Conservation (phyloP, 37 sponge, comb jelly and placozoan genomes). For the Hormiphora californensis region DNA sequence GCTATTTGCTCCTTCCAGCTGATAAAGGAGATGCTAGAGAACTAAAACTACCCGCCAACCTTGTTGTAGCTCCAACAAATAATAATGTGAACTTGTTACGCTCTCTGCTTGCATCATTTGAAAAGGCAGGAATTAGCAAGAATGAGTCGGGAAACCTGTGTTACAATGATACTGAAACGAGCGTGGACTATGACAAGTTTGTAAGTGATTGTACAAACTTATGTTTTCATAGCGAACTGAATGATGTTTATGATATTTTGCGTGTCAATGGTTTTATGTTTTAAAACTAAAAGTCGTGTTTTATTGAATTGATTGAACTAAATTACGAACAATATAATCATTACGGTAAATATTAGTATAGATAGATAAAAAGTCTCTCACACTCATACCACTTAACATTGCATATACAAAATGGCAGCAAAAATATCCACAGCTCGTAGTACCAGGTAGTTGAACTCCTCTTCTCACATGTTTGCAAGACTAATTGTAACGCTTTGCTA, state of each 20-base stretch:
- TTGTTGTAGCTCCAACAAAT: too few relatives aligned
- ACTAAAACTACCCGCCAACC: too few relatives aligned
- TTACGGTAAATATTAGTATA: background rate
- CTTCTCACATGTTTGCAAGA: background rate
- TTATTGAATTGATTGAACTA: background rate
- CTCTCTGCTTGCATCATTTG: too few relatives aligned
- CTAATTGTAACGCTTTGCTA: background rate
- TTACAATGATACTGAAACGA: background rate
- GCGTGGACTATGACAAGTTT: background rate
- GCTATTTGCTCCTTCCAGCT: too few relatives aligned
- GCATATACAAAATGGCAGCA: background rate
- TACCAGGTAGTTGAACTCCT: background rate
- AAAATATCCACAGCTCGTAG: conserved; percentile 10
- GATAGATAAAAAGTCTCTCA: background rate
- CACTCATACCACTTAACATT: background rate
- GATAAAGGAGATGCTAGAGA: too few relatives aligned
- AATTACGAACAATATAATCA: background rate
- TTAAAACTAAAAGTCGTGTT: too few relatives aligned
- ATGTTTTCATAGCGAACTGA: too few relatives aligned
- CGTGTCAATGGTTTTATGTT: background rate
- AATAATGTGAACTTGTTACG: too few relatives aligned
- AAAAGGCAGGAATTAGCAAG: too few relatives aligned
- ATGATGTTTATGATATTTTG: background rate
- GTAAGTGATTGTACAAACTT: background rate
- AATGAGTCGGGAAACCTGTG: background rate